A percentile compares a stretch with the other conserved stretches of the same genome.
phyloP scores from a whole-genome alignment of 1,140 invertebrate genomes.

The Macrotrachela quadricornifera region DNA sequence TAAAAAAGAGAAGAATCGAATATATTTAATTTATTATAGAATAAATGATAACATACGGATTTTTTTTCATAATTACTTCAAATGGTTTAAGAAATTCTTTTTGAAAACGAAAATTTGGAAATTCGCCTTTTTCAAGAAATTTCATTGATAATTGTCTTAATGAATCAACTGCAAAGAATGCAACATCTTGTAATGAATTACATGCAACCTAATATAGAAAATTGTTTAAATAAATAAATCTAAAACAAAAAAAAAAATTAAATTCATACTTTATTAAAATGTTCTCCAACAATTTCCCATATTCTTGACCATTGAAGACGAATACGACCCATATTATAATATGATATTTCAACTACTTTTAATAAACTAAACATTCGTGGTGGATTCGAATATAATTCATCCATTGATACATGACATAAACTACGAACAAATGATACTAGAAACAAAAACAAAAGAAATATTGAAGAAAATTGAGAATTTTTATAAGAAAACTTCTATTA shows the following conservation, averaged over 20 bases:
- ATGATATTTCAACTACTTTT: slow-evolving; percentile 98
- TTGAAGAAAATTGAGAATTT: too few species aligned
- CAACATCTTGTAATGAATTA: slow-evolving; percentile 78
- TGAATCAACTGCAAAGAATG: slow-evolving; percentile 93
- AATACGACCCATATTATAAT: slow-evolving; percentile 99
- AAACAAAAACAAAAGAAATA: too few species aligned
- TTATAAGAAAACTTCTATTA: too few species aligned
- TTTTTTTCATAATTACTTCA: slow-evolving; percentile 96
- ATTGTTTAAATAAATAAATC: too few species aligned
- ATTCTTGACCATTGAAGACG: slow-evolving; percentile 79
- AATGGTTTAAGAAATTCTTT: slow-evolving; percentile 97
- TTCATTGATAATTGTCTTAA: slow-evolving; percentile 90
- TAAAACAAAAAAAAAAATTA: too few species aligned
- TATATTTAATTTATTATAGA: too few species aligned
- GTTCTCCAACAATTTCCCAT: slow-evolving; percentile 56
- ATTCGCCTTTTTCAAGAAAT: slow-evolving; percentile 98
- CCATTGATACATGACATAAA: slow-evolving; percentile 70
- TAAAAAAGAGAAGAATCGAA: too few species aligned
- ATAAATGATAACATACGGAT: slow-evolving; percentile 21
- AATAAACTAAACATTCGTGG: slow-evolving; percentile 86
- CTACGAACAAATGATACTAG: slow-evolving; percentile 70
- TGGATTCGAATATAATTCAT: slow-evolving; percentile 49
- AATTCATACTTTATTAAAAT: slow-evolving; percentile 36
- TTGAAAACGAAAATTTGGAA: slow-evolving; percentile 95
- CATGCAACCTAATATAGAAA: slow-evolving; percentile 42